phyloP scores from a whole-genome alignment of 2,113 vertebrate genomes.

The Ursus arctos region DNA sequence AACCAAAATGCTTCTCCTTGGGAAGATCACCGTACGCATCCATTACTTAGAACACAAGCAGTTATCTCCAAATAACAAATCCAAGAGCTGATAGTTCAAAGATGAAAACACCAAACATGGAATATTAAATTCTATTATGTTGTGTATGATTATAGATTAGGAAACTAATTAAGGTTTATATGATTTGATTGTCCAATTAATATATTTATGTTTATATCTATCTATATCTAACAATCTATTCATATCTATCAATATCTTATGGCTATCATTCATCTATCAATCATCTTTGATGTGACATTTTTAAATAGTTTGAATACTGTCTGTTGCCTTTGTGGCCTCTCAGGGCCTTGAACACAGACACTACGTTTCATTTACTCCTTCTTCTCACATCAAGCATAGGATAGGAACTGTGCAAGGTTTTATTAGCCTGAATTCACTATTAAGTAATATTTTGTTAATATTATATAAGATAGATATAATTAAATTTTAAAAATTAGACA shows the following conservation, averaged over 20 bases:
- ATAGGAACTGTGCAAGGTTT: neutral
- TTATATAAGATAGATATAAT: neutral
- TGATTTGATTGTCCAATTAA: neutral
- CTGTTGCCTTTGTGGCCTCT: neutral
- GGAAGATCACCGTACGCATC: neutral
- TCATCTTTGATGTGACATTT: neutral
- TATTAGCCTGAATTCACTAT: neutral
- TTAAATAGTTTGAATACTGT: neutral
- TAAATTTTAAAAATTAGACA: neutral
- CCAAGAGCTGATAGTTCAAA: neutral
- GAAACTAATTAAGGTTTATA: neutral
- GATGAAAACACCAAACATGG: neutral
- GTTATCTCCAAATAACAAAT: neutral
- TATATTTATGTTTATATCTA: neutral
- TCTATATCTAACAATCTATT: neutral
- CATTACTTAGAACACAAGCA: neutral
- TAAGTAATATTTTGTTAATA: neutral
- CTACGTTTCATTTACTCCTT: neutral
- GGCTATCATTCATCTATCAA: neutral
- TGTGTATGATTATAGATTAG: neutral
- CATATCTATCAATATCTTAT: neutral
- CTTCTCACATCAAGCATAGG: neutral
- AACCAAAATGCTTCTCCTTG: neutral
- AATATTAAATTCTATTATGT: neutral
- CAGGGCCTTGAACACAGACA: neutral